These are phyloP conservation scores for Trachelus troglodyta DNA, from an alignment of 2,888 invertebrate genomes.

Conservation along the genomic window DNA sequence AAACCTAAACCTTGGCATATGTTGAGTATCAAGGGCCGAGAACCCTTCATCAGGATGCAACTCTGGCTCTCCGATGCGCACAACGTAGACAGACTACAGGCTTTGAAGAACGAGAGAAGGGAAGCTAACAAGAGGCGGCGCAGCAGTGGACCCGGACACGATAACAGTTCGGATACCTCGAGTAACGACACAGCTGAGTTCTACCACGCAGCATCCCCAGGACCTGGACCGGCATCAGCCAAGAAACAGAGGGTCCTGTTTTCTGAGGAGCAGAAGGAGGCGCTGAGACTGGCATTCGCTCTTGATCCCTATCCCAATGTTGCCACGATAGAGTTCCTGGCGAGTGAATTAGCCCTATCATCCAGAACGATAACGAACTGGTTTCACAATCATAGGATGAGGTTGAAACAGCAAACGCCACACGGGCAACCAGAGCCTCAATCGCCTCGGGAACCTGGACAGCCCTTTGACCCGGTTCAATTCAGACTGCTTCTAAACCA, in stretches of 20 bases:
- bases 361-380: conserved; percentile 98
- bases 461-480: conserved; percentile 92
- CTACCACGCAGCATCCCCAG: conserved; percentile 86
- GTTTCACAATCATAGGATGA: conserved; percentile 99
- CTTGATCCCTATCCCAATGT: conserved; percentile 98
- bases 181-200: conserved; percentile 91
- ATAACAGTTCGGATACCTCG: conserved; percentile 88
- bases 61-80: conserved; percentile 96
- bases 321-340: conserved; percentile 94
- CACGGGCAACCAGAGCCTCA: conserved; percentile 81
- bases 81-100: conserved; percentile 93
- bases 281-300: conserved; percentile 91
- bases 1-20: conserved; percentile 99
- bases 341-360: conserved; percentile 89
- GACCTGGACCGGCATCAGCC: conserved; percentile 85
- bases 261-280: conserved; percentile 98
- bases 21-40: conserved; percentile 97
- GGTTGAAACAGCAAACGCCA: conserved; percentile 91
- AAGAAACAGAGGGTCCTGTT: conserved; percentile 96
- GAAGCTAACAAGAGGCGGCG: conserved; percentile 92
- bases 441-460: conserved; percentile 79
- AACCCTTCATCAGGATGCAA: conserved; percentile 97
- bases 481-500: conserved; percentile 90
- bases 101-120: conserved; percentile 88
- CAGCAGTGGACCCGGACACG: conserved; percentile 84